phyloP scores from a whole-genome alignment of 2,888 invertebrate genomes.

The Plusia festucae region DNA sequence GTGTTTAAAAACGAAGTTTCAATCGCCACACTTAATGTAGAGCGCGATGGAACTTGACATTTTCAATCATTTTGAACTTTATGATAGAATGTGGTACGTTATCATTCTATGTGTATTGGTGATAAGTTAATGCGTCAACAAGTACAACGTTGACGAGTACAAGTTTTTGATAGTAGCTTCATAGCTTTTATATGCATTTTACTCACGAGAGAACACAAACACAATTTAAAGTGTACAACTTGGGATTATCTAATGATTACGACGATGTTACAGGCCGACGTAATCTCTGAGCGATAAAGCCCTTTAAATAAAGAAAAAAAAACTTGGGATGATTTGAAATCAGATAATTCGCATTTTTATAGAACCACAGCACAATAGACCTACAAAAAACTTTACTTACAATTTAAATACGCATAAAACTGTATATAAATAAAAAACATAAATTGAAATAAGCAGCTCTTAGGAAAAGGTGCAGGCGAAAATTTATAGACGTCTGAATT shows the following conservation, averaged over 20 bases:
- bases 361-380: no score
- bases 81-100: not conserved
- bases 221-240: not conserved
- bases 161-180: not conserved
- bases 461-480: no score
- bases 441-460: no score
- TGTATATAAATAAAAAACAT: no score
- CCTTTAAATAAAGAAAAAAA: no score
- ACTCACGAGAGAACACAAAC: not conserved
- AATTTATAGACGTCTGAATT: no score
- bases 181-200: not conserved
- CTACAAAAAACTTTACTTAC: no score
- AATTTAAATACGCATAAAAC: no score
- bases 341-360: not conserved
- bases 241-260: no score
- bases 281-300: no score
- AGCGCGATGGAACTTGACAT: not conserved
- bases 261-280: no score
- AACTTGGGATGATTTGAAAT: constrained; percentile 3
- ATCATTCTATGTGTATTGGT: not conserved
- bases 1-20: not conserved
- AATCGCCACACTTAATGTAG: not conserved
- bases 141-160: not conserved
- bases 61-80: not conserved
- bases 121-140: no score